A percentile compares a stretch with the other conserved stretches of the same genome.
Conservation (phyloP, 1,140 invertebrate species). For the Halesus radiatus region DNA sequence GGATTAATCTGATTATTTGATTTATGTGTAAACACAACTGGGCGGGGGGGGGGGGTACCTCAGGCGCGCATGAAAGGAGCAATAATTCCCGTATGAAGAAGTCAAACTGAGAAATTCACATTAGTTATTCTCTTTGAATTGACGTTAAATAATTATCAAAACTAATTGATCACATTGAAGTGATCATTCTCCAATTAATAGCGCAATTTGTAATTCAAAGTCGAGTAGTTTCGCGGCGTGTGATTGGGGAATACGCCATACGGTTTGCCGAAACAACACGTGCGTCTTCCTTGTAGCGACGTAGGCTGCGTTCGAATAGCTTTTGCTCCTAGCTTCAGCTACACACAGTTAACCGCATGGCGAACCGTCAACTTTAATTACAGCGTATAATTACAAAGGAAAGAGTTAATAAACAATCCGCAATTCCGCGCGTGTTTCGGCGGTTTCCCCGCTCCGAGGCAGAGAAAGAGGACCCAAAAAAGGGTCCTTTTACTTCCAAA, state of each 20-base stretch:
- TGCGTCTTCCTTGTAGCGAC: not conserved
- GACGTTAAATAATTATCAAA: not conserved
- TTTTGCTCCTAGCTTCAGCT: not conserved
- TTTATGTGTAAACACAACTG: not conserved
- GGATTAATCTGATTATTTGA: not conserved
- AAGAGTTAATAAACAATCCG: conserved; percentile 56
- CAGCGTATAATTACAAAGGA: conserved; percentile 51
- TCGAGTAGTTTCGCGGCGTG: not conserved
- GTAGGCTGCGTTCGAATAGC: not conserved
- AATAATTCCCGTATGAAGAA: no score
- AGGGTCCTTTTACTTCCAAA: conserved; percentile 43
- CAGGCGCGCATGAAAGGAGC: no score
- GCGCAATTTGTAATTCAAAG: not conserved
- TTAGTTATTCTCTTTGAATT: no score
- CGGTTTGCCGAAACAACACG: not conserved
- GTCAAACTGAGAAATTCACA: no score
- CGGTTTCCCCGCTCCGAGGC: not conserved
- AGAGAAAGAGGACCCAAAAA: conserved; percentile 22
- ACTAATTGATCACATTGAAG: conserved; percentile 13
- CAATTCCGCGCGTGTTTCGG: conserved; percentile 44
- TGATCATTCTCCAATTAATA: conserved; percentile 1
- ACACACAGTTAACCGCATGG: conserved; percentile 27
- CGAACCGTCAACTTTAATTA: conserved; percentile 52
- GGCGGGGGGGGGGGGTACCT: no score
- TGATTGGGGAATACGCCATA: not conserved